Conservation (phyloP, 2,113 vertebrate species). For the Crotalus horridus region DNA sequence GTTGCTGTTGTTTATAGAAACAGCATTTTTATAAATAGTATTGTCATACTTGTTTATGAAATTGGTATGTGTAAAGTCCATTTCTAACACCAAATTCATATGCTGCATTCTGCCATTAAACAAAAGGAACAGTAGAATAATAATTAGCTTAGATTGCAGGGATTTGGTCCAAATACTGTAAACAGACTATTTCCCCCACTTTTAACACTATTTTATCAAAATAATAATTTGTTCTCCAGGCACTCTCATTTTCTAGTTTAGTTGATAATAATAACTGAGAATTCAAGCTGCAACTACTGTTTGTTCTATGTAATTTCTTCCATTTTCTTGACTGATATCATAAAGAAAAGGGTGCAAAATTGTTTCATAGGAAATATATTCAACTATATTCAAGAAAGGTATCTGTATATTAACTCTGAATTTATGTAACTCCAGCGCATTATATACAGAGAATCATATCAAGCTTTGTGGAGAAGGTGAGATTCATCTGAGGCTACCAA, state of each 20-base stretch:
- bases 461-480: not conserved
- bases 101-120: slow-evolving; percentile 41
- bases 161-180: slow-evolving; percentile 52
- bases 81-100: slow-evolving; percentile 39
- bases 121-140: slow-evolving; percentile 43
- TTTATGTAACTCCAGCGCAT: not conserved
- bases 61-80: slow-evolving; percentile 48
- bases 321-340: not conserved
- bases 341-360: not conserved
- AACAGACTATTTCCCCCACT: slow-evolving; percentile 54
- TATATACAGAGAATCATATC: not conserved
- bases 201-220: slow-evolving; percentile 54
- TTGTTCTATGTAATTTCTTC: slow-evolving; percentile 15
- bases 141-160: slow-evolving; percentile 61
- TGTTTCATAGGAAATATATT: not conserved
- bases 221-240: slow-evolving; percentile 41
- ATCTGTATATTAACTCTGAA: not conserved
- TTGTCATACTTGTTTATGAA: slow-evolving; percentile 47
- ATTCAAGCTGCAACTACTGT: slow-evolving; percentile 31
- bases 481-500: not conserved
- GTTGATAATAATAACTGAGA: slow-evolving; percentile 51
- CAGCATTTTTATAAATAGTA: slow-evolving; percentile 34
- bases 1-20: slow-evolving; percentile 43
- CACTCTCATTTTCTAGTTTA: slow-evolving; percentile 40
- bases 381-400: not conserved